Conservation (phyloP, 1,140 invertebrate species). For the Bombus balteatus region DNA sequence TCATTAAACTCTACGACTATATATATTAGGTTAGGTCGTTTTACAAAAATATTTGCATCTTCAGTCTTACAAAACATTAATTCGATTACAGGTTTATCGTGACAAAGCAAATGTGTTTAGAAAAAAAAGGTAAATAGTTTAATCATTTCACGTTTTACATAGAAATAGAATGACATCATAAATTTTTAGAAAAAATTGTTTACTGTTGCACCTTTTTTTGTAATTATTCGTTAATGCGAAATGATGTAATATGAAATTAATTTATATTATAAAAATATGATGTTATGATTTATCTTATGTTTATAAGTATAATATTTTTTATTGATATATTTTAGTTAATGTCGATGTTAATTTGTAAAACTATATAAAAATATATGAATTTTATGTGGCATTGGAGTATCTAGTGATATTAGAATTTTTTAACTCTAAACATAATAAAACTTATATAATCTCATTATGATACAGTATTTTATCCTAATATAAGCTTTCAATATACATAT, state of each 20-base stretch:
- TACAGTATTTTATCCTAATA: background rate
- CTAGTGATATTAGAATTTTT: background rate
- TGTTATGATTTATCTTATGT: background rate
- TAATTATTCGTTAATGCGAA: background rate
- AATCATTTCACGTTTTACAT: background rate
- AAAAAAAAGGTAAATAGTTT: background rate
- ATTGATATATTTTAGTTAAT: background rate
- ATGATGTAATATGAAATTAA: background rate
- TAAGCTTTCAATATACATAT: background rate
- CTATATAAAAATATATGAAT: background rate
- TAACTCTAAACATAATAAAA: background rate
- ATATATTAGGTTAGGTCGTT: slow-evolving; percentile 12
- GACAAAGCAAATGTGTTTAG: slow-evolving; percentile 16
- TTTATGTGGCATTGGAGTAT: background rate
- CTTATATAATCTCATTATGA: background rate
- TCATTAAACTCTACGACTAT: background rate
- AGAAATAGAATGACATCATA: background rate
- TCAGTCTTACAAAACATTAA: background rate
- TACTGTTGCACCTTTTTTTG: background rate
- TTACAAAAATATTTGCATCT: slow-evolving; percentile 11
- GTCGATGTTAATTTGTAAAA: background rate
- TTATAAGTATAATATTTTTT: background rate
- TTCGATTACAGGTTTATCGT: slow-evolving; percentile 17
- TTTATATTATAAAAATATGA: background rate
- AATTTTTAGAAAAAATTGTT: background rate